Conservation (phyloP, 2,113 vertebrate species). For the Steatornis caripensis region DNA sequence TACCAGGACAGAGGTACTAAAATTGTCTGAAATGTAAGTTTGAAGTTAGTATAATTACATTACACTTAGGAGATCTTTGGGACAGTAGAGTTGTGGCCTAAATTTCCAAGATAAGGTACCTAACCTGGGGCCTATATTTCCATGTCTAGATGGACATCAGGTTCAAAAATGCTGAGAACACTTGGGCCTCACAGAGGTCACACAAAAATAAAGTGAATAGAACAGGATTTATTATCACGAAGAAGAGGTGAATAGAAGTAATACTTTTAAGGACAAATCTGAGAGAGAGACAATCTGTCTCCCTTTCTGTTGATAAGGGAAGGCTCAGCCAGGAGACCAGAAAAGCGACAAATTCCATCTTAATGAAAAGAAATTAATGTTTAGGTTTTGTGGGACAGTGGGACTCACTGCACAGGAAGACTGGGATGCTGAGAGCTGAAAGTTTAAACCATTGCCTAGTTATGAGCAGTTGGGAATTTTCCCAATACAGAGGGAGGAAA, state of each 20-base stretch:
- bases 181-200: neutral
- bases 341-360: constrained; percentile 28
- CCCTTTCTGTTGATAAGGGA: neutral
- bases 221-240: neutral
- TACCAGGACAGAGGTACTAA: neutral
- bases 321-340: neutral
- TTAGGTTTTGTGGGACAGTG: neutral
- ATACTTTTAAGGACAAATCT: neutral
- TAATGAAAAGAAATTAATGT: neutral
- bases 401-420: neutral
- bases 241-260: neutral
- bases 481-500: neutral
- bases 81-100: neutral
- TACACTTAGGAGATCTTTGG: neutral
- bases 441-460: neutral
- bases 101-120: neutral
- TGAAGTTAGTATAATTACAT: neutral
- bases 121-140: neutral
- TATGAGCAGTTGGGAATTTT: neutral
- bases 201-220: neutral
- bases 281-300: neutral
- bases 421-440: neutral
- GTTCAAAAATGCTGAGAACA: neutral
- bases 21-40: neutral
- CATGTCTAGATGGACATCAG: neutral